Conservation (phyloP, 2,113 vertebrate species). For the Lichenostomus cassidix region DNA sequence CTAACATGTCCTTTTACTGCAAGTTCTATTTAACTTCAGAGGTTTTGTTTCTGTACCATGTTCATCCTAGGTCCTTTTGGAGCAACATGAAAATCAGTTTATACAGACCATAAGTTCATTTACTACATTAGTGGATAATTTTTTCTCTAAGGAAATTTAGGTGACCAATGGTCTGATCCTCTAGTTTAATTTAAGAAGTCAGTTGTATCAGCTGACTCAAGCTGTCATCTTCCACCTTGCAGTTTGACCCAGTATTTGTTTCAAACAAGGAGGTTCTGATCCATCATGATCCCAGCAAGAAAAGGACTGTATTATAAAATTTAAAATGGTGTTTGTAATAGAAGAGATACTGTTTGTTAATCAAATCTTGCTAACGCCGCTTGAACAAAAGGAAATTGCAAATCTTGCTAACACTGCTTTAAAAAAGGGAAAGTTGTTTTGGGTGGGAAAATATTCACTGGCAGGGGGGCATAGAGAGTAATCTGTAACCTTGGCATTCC, state of each 20-base stretch:
- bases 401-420: too few relatives aligned
- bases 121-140: background rate
- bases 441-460: too few relatives aligned
- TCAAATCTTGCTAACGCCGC: too few relatives aligned
- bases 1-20: background rate
- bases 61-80: background rate
- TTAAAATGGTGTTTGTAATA: background rate
- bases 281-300: background rate
- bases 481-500: too few relatives aligned
- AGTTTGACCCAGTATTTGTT: background rate
- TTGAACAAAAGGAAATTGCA: too few relatives aligned
- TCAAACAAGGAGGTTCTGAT: background rate
- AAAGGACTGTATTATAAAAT: background rate
- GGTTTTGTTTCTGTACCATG: accelerated
- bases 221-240: background rate
- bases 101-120: background rate
- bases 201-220: background rate
- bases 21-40: background rate
- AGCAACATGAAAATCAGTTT: background rate
- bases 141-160: background rate
- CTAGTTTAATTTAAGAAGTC: background rate
- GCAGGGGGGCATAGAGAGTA: too few relatives aligned
- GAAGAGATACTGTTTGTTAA: too few relatives aligned
- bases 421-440: too few relatives aligned
- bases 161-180: background rate